Conservation (phyloP, 1,140 invertebrate species). For the Hypsibius dujardini region DNA sequence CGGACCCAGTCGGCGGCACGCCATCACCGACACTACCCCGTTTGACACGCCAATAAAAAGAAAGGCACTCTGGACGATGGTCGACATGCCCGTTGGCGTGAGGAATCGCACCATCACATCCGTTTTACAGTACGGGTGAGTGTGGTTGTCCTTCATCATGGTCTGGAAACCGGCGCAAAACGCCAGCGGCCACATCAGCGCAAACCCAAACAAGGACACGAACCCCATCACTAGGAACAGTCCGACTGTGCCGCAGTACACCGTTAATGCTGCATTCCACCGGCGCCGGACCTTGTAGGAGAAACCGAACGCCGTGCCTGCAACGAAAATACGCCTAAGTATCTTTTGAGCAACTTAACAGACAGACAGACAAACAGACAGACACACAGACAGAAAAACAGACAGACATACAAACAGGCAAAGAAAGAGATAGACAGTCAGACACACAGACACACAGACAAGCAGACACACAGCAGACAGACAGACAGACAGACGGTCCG, state of each 20-base stretch:
- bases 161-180: slow-evolving; percentile 5
- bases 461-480: too few relatives aligned
- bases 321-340: too few relatives aligned
- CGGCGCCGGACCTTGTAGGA: too few relatives aligned
- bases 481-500: too few relatives aligned
- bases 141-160: background rate
- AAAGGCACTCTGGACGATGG: background rate
- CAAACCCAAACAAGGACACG: background rate
- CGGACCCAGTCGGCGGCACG: background rate
- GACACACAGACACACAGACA: too few relatives aligned
- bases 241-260: background rate
- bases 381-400: too few relatives aligned
- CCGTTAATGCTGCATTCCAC: background rate
- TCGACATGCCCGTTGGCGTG: background rate
- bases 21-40: background rate
- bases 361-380: too few relatives aligned
- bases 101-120: background rate
- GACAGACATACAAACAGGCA: too few relatives aligned
- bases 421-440: too few relatives aligned
- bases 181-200: background rate
- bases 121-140: background rate
- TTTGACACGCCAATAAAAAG: background rate
- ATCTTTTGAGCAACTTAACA: too few relatives aligned
- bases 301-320: too few relatives aligned
- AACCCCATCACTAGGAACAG: background rate